Evolutionary conservation across 2,797 vertebrate species (phyloP), one percentile per base, ranked within the genome.

Genomic region (Coregonus sp.): DNA sequence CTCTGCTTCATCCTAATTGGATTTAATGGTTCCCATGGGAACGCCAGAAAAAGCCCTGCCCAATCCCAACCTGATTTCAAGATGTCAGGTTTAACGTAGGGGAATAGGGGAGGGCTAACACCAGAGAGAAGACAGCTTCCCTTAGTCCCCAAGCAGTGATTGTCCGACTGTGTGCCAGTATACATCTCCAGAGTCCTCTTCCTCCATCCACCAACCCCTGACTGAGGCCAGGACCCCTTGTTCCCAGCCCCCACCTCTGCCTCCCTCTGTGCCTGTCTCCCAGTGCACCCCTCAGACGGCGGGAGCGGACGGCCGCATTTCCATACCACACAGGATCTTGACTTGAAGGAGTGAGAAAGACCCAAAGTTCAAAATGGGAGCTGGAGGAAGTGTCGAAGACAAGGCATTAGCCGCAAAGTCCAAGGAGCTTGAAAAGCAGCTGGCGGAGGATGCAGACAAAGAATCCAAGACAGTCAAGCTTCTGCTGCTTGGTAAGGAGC

Each of bases 401-500:
- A 91, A 73, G 72, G 72, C 56, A 37, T 73, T 73, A 59, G 54
- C 72, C 33, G 59, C 92, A 92, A 93, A 97, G 89, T 99, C 97
- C 69, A 97, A 96, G 94, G 98, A 99, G 91, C 93, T 99, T 86
- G 98, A 99, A 89, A 98, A 97, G 83, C 97, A 97, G 92, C 94
- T 99, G 78, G 96, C 98, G 87, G 95, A 97, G 84, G 97, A 99
- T 84, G 97, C 96, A 0, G 98, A 98, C 87, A 96, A 96, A 85
- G 98, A 99, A 70, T 81, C 98, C 73, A 99, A 96, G 94, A 99
- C 98, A 0, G 97, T 99, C 88, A 99, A 99, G 91, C 90, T 99
- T 82, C 93, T 99, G 69, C 88, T 99, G 89, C 94, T 99, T 71
- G 98, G 98, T 99, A 94, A 97, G 96, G 37, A 63, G 59, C 9